These are phyloP conservation scores for Butorides virescens DNA, from an alignment of 2,113 vertebrate genomes.

Conservation along the genomic window DNA sequence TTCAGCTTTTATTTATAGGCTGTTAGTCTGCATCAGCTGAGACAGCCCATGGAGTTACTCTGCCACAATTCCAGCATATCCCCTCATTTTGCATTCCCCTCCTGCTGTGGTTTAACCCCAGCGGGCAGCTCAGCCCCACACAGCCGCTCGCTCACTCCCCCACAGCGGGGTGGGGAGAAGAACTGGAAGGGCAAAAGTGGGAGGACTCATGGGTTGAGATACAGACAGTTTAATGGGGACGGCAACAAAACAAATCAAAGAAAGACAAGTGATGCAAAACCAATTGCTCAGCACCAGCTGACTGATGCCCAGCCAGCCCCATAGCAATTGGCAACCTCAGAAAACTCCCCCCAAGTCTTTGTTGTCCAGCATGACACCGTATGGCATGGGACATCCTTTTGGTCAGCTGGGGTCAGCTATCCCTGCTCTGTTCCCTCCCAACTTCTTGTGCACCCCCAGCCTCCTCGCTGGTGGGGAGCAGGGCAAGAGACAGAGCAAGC, in stretches of 20 bases:
- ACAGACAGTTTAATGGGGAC: neutral
- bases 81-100: neutral
- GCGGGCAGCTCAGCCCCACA: neutral
- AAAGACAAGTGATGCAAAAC: neutral
- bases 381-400: neutral
- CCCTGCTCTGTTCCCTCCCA: neutral
- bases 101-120: neutral
- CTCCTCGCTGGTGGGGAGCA: neutral
- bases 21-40: neutral
- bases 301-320: neutral
- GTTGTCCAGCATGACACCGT: neutral
- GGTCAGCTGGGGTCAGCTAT: too few species aligned
- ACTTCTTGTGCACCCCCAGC: neutral
- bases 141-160: neutral
- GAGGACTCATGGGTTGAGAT: neutral
- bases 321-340: neutral
- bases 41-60: neutral
- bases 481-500: neutral
- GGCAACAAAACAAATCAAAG: neutral
- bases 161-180: accelerated
- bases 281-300: neutral
- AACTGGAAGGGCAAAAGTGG: neutral
- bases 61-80: neutral
- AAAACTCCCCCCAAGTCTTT: neutral
- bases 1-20: neutral